Base-by-base conservation (phyloP, 2,113 vertebrate species). In the Hipposideros armiger region DNA sequence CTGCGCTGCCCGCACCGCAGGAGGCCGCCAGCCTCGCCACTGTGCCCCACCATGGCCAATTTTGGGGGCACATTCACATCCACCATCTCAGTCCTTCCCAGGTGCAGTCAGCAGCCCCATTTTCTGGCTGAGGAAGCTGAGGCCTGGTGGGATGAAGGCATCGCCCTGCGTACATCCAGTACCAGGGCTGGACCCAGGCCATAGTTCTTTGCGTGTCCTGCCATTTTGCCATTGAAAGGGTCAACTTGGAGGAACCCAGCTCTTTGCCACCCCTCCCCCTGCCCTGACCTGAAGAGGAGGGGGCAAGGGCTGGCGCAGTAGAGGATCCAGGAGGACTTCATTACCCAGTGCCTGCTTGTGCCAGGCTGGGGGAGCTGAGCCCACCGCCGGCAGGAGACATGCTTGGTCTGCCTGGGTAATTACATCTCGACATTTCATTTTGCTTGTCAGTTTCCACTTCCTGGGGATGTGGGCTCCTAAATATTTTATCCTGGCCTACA, bases 401-500 rank as follows among this genome's bases (percentile, higher is more conserved):
- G 74, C 94, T 89, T 93, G 97, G 95, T 54, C 86, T 85, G 93
- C 80, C 95, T 93, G 90, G 0, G 20, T 94, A 95, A 92, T 95
- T 95, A 78, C 62, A 50, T 83, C 82, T 87, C 97, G 67, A 5
- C 70, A 26, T 96, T 97, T 95, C 95, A 86, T 88, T 93, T 52
- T 93, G 86, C 92, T n/a, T 93, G 78, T 96, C 22, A 8, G 86
- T 87, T 91, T 77, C 92, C 3, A 19, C 92, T 97, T 97, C 77
- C 95, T 26, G 60, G 14, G 73, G 90, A 83, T 64, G 73, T 15
- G 20, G 94, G 66, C 88, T 97, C 94, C 95, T 96, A 91, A 94
- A 92, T 96, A 96, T 97, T 98, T 96, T 86, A 97, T 97, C 88
- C 69, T 6, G 2, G 36, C 72, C 93, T 96, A 62, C 77, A 85